Conservation (phyloP, 2,113 vertebrate genomes). For the Mobula hypostoma region DNA sequence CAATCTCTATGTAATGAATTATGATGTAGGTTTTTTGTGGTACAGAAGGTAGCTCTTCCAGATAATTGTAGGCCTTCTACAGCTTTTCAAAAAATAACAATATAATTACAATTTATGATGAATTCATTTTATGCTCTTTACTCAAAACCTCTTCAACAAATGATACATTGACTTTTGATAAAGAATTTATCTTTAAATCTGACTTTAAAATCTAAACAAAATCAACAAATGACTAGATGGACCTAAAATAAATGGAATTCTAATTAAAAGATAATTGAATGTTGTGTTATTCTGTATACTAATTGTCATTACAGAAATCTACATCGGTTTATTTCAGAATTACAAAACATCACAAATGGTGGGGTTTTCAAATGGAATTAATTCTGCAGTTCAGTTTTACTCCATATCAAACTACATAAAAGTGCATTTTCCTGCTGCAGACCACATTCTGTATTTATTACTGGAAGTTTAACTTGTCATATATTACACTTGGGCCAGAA, state of each 20-base stretch:
- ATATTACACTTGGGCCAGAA: background rate
- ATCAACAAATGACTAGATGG: conserved; percentile 5
- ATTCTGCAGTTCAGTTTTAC: background rate
- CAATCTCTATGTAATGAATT: conserved; percentile 60
- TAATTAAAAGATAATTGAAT: conserved; percentile 27
- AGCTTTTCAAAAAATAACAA: conserved; percentile 13
- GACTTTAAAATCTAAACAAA: conserved; percentile 33
- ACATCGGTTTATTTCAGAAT: background rate
- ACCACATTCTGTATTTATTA: background rate
- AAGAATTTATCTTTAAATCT: conserved; percentile 12
- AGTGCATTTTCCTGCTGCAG: background rate
- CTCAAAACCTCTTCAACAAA: conserved; percentile 13
- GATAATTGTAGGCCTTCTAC: conserved; percentile 31
- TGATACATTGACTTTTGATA: conserved; percentile 16
- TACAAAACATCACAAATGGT: background rate
- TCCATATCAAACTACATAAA: background rate
- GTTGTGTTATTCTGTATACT: background rate
- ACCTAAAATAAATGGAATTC: background rate
- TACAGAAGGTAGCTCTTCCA: conserved; percentile 29
- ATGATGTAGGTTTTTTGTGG: conserved; percentile 25
- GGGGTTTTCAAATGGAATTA: background rate
- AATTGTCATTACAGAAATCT: conserved; percentile 16
- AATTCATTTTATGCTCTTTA: conserved; percentile 25
- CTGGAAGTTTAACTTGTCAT: background rate
- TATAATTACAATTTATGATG: conserved; percentile 21